phyloP scores from a whole-genome alignment of 2,888 invertebrate genomes.

The Tachina fera region DNA sequence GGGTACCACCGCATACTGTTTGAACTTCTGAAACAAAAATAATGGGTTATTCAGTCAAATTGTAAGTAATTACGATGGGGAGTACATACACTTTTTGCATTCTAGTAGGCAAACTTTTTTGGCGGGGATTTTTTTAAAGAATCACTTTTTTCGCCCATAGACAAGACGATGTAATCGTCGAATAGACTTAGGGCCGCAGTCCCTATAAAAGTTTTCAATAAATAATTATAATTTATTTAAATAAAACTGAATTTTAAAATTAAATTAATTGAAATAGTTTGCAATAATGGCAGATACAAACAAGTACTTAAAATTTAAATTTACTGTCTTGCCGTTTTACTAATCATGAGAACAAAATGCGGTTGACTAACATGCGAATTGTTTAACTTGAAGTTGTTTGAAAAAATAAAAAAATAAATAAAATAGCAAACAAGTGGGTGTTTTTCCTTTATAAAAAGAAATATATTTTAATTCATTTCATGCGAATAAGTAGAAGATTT shows the following conservation, averaged over 20 bases:
- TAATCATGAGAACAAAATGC: slow-evolving; percentile 49
- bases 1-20: too few relatives aligned
- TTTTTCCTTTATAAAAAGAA: background rate
- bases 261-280: slow-evolving; percentile 48
- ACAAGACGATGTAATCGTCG: too few relatives aligned
- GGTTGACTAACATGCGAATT: slow-evolving; percentile 18
- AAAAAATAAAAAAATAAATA: background rate
- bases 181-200: background rate
- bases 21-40: too few relatives aligned
- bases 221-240: slow-evolving; percentile 29
- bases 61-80: too few relatives aligned
- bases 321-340: background rate
- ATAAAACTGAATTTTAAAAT: background rate
- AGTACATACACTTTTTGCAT: too few relatives aligned
- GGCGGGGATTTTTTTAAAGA: too few relatives aligned
- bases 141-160: too few relatives aligned
- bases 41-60: too few relatives aligned
- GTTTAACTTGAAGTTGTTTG: background rate
- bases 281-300: slow-evolving; percentile 1
- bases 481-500: slow-evolving; percentile 28
- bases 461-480: slow-evolving; percentile 15
- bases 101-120: too few relatives aligned
- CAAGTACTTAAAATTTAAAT: slow-evolving; percentile 33
- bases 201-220: background rate
- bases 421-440: slow-evolving; percentile 40